Percentiles rank a stretch among this genome's conserved stretches.
These are phyloP conservation scores for Ovis aries DNA, from an alignment of 2,113 vertebrate genomes.

Conservation along the genomic window ARS-UI_Ramb_v3.0 NC_056064.1:16428501-16429000, in stretches of 20 bases:
- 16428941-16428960: neutral
- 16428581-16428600: neutral
- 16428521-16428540: neutral
- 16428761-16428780: neutral
- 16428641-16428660: neutral
- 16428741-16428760: neutral
- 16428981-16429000: neutral
- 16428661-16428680: too few relatives aligned
- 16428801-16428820: neutral
- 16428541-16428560: neutral
- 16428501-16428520: neutral
- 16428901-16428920: neutral
- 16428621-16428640: neutral
- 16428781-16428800: neutral
- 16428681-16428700: neutral
- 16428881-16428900: neutral
- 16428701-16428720: neutral
- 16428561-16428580: neutral
- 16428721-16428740: neutral
- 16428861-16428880: neutral
- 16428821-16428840: neutral
- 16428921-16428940: neutral
- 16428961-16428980: neutral
- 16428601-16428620: neutral
- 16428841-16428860: neutral